Percentiles rank a stretch among this genome's conserved stretches.
These are phyloP conservation scores for Saccopteryx bilineata DNA, from an alignment of 2,113 vertebrate genomes.

Conservation along the genomic window DNA sequence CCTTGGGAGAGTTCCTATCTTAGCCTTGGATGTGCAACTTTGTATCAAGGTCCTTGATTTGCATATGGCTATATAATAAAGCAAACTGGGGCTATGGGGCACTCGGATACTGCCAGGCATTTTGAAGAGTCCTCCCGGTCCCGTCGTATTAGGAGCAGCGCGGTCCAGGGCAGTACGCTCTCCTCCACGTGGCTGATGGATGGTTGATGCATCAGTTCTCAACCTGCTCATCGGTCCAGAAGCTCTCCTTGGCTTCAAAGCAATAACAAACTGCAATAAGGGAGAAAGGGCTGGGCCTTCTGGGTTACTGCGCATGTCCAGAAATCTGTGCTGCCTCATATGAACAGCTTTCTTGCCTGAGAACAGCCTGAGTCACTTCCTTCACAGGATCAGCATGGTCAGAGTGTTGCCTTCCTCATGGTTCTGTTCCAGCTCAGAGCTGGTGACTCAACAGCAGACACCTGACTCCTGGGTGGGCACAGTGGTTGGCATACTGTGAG, in stretches of 20 bases:
- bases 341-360: background rate
- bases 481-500: background rate
- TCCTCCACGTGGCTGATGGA: background rate
- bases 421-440: background rate
- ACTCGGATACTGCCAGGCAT: too few relatives aligned
- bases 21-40: too few relatives aligned
- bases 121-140: too few relatives aligned
- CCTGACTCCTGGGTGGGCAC: background rate
- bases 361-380: conserved; percentile 36
- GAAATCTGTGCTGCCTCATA: background rate
- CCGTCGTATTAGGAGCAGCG: too few relatives aligned
- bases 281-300: background rate
- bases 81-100: too few relatives aligned
- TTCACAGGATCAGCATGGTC: background rate
- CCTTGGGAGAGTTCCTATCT: too few relatives aligned
- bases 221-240: background rate
- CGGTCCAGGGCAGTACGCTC: background rate
- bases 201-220: fast-evolving
- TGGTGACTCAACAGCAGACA: background rate
- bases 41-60: too few relatives aligned
- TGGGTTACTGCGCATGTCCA: background rate
- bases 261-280: background rate
- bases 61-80: too few relatives aligned
- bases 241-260: background rate
- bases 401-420: background rate